Percentiles rank a stretch among this genome's conserved stretches.
Evolutionary conservation across 2,888 invertebrate genomes (phyloP).

Genomic region (Plagiodera versicolora): DNA sequence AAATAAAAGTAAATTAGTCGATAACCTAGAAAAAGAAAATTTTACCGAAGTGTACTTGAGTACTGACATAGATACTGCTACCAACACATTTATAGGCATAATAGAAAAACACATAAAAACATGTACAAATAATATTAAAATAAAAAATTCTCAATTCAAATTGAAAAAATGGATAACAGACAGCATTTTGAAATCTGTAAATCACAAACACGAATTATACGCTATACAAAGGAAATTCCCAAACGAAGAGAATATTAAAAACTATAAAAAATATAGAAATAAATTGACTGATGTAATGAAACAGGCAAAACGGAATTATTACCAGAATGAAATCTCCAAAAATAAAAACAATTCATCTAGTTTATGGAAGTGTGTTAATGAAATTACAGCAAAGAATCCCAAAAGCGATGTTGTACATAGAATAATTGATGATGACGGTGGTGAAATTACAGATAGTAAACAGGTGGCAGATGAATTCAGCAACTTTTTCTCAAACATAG

Average conservation of each 20-base stretch:
- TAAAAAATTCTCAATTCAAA: constrained; percentile 9
- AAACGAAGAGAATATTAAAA: constrained; percentile 5
- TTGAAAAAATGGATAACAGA: constrained; percentile 8
- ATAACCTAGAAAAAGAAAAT: neutral
- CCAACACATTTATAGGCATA: constrained; percentile 8
- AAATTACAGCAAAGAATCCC: neutral
- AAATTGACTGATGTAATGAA: constrained; percentile 7
- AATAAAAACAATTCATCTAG: neutral
- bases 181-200: constrained; percentile 1
- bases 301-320: constrained; percentile 2
- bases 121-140: constrained; percentile 1
- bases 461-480: constrained; percentile 1
- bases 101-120: constrained; percentile 8
- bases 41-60: constrained; percentile 2
- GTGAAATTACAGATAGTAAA: neutral
- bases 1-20: too few relatives aligned
- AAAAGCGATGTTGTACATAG: neutral
- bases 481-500: constrained; percentile 4
- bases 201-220: constrained; percentile 5
- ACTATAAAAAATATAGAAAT: constrained; percentile 9
- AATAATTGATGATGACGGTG: neutral
- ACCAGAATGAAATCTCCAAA: constrained; percentile 8
- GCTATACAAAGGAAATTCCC: constrained; percentile 6
- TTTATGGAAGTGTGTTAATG: neutral
- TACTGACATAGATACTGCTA: constrained; percentile 8